Evolutionary conservation across 92 coral and sea anemone species (phyloP).

Genomic region (Blastomussa wellsi): DNA sequence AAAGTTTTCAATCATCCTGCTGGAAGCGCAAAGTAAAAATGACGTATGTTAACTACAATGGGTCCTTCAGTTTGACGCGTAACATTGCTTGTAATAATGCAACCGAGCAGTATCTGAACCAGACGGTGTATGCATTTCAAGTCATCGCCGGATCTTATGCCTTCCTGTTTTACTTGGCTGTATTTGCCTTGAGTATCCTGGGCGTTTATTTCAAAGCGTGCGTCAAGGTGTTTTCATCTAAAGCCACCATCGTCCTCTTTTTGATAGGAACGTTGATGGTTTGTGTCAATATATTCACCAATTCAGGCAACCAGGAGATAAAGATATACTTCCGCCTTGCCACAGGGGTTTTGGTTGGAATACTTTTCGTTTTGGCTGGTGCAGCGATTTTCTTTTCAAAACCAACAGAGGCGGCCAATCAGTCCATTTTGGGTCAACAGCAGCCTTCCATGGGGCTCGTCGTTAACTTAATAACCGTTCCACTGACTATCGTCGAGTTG

Average conservation of each 20-base stretch:
- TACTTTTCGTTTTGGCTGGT: conserved; percentile 42
- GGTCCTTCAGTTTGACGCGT: background rate
- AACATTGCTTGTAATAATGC: background rate
- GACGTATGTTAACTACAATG: background rate
- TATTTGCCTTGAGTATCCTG: conserved; percentile 34
- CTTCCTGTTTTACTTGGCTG: conserved; percentile 49
- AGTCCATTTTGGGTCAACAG: conserved; percentile 26
- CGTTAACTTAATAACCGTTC: conserved; percentile 49
- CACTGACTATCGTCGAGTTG: conserved; percentile 47
- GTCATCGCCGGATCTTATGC: conserved; percentile 53
- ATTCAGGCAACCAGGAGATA: conserved; percentile 14
- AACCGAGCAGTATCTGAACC: conserved; percentile 16
- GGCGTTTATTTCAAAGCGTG: conserved; percentile 37
- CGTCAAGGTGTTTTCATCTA: conserved; percentile 34
- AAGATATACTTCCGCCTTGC: conserved; percentile 49
- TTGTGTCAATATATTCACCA: conserved; percentile 40
- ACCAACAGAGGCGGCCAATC: conserved; percentile 12
- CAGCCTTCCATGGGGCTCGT: conserved; percentile 75
- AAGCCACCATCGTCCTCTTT: conserved; percentile 47
- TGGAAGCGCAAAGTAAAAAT: background rate
- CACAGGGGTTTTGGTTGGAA: conserved; percentile 52
- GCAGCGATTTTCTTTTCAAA: conserved; percentile 49
- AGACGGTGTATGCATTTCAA: conserved; percentile 34
- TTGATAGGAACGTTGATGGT: conserved; percentile 55
- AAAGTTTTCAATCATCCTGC: background rate